These are phyloP conservation scores for Aegotheles bennettii DNA, from an alignment of 2,113 vertebrate genomes.

Conservation along the genomic window DNA sequence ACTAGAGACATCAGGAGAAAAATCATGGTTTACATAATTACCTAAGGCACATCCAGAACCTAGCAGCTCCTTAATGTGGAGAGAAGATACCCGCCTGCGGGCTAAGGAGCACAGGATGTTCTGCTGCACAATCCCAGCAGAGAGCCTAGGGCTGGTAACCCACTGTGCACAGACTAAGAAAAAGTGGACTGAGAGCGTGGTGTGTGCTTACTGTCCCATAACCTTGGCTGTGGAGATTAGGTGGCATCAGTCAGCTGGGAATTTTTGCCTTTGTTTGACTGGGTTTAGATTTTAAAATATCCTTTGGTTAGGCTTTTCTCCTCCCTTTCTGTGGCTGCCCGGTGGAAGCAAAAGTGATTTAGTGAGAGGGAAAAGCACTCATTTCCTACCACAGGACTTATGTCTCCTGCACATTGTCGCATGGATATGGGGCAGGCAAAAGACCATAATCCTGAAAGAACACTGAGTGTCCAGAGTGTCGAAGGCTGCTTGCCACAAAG, in stretches of 20 bases:
- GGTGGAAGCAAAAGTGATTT: conserved; percentile 18
- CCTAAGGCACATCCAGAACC: neutral
- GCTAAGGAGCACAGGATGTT: neutral
- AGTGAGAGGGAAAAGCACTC: conserved; percentile 13
- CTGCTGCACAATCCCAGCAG: neutral
- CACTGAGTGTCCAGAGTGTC: neutral
- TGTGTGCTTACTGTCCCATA: neutral
- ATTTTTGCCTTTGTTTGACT: neutral
- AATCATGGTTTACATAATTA: neutral
- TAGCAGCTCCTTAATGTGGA: neutral
- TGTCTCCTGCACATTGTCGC: neutral
- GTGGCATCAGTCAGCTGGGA: neutral
- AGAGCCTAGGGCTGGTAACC: neutral
- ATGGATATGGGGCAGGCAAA: neutral
- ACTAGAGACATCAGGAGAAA: neutral
- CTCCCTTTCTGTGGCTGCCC: neutral
- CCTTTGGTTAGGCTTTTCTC: neutral
- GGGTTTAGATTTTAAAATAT: neutral
- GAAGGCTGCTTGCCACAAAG: neutral
- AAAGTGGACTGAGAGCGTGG: neutral
- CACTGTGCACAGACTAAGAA: accelerated
- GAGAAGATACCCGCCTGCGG: neutral
- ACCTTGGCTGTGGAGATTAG: neutral
- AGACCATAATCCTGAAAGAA: neutral
- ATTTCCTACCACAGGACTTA: conserved; percentile 27